Evolutionary conservation across 2,113 vertebrate species (phyloP).

Genomic region (Andinoacara biseriatus): DNA sequence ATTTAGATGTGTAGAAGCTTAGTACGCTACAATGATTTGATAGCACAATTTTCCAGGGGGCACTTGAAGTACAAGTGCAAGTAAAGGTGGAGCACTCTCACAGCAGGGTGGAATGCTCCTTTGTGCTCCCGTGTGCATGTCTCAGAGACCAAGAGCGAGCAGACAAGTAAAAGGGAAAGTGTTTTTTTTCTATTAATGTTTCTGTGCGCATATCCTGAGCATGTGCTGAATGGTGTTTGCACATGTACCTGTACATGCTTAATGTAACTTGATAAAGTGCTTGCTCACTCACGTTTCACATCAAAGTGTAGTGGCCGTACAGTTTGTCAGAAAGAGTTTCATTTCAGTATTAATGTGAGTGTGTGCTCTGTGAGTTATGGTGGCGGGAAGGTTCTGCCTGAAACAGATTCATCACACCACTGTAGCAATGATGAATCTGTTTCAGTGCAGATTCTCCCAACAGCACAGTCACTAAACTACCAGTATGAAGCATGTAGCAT

Average conservation of each 20-base stretch:
- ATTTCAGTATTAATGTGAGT: constrained; percentile 51
- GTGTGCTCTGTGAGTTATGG: constrained; percentile 33
- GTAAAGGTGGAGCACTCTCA: constrained; percentile 28
- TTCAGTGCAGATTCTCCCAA: constrained; percentile 59
- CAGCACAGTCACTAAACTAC: constrained; percentile 45
- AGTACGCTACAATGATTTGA: not conserved
- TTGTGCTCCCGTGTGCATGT: constrained; percentile 3
- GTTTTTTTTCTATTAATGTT: constrained; percentile 26
- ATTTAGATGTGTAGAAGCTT: not conserved
- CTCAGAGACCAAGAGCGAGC: not conserved
- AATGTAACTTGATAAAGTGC: constrained; percentile 15
- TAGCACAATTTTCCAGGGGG: not conserved
- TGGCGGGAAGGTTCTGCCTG: constrained; percentile 40
- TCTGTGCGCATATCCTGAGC: not conserved
- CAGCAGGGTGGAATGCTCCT: constrained; percentile 15
- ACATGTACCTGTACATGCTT: not conserved
- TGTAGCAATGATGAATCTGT: constrained; percentile 55
- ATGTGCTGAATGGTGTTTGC: not conserved
- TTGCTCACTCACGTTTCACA: constrained; percentile 28
- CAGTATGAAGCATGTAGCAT: constrained; percentile 22
- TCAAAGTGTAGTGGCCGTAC: constrained; percentile 34
- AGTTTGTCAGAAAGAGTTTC: constrained; percentile 39
- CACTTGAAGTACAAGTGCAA: not conserved
- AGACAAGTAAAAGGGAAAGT: constrained; percentile 10
- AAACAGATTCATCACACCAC: constrained; percentile 54